Base-by-base conservation (phyloP, 2,113 vertebrate species). In the Bufo gargarizans region DNA sequence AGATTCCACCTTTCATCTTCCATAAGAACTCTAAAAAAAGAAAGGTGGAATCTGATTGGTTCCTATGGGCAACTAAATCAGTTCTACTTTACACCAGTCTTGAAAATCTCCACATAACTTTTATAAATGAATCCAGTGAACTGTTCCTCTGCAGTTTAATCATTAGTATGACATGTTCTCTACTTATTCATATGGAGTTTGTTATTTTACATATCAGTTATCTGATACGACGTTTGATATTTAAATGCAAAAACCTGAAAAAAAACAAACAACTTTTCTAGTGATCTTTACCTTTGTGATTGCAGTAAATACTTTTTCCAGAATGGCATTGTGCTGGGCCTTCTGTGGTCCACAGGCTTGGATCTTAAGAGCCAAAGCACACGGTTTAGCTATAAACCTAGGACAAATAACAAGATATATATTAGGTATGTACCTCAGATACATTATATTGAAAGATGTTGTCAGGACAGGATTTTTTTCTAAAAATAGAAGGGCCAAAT, bases 261-360 rank as follows among this genome's bases (percentile, higher is more conserved):
- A 12, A 22, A 69, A 33, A 3, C 13, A 69, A n/a, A n/a, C n/a
- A 10, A 74, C 20, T 76, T 50, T 50, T 17, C 47, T 20, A 13
- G 1, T 47, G 61, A 85, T 84, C 43, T 86, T 1, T 97, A 98
- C 98, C 98, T 99, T 99, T 72, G 98, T 99, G 91, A 99, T 99
- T 49, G 98, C 97, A 77, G 97, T 99, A 94, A 99, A 99, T 90
- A 99, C 98, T 93, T 99, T 99, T 93, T 99, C 98, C 94, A 99
- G 92, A 90, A 99, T 99, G 69, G 98, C 98, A 81, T 99, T 99
- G 88, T 96, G 96, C 89, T 97, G 97, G 85, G 98, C 98, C 93
- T 96, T 98, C 83, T 97, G 97, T 7, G 97, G 97, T 91, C 97
- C 98, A 2, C 92, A 98, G 89, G 96, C 96, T 94, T 99, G 98